Evolutionary conservation across 2,888 invertebrate genomes (phyloP).

Genomic region (Macaria notata): DNA sequence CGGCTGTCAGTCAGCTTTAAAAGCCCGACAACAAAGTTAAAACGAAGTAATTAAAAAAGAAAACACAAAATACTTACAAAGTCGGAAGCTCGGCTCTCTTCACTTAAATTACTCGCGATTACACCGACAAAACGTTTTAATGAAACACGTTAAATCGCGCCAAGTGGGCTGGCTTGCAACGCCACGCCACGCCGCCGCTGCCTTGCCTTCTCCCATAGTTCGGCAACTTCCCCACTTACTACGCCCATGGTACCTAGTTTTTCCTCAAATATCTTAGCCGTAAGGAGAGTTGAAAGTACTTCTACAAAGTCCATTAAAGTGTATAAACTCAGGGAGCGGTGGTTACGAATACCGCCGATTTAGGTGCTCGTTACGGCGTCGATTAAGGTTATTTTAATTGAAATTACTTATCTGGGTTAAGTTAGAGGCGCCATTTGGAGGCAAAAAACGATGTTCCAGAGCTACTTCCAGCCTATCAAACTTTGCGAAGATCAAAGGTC

Average conservation of each 20-base stretch:
- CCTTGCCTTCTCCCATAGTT: slow-evolving; percentile 57
- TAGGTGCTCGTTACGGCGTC: slow-evolving; percentile 68
- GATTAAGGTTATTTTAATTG: slow-evolving; percentile 74
- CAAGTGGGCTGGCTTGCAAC: slow-evolving; percentile 64
- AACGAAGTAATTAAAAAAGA: slow-evolving; percentile 83
- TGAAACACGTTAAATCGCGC: slow-evolving; percentile 81
- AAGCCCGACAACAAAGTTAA: slow-evolving; percentile 79
- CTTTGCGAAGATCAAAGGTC: not conserved
- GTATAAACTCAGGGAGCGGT: slow-evolving; percentile 74
- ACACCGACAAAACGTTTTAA: slow-evolving; percentile 81
- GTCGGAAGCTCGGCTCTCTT: slow-evolving; percentile 81
- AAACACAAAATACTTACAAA: slow-evolving; percentile 82
- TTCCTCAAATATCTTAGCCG: slow-evolving; percentile 80
- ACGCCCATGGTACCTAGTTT: slow-evolving; percentile 73
- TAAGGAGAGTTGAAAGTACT: slow-evolving; percentile 81
- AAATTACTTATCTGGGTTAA: slow-evolving; percentile 47
- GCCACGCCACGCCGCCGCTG: slow-evolving; percentile 12
- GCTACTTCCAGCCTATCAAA: not conserved
- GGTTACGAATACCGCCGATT: slow-evolving; percentile 77
- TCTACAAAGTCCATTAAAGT: slow-evolving; percentile 78
- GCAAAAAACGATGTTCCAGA: slow-evolving; percentile 29
- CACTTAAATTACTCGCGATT: slow-evolving; percentile 82
- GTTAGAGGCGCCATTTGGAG: slow-evolving; percentile 38
- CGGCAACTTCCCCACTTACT: slow-evolving; percentile 74
- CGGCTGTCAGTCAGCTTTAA: slow-evolving; percentile 81